Evolutionary conservation across 2,113 vertebrate species (phyloP).

Genomic region (Pelmatolapia mariae): DNA sequence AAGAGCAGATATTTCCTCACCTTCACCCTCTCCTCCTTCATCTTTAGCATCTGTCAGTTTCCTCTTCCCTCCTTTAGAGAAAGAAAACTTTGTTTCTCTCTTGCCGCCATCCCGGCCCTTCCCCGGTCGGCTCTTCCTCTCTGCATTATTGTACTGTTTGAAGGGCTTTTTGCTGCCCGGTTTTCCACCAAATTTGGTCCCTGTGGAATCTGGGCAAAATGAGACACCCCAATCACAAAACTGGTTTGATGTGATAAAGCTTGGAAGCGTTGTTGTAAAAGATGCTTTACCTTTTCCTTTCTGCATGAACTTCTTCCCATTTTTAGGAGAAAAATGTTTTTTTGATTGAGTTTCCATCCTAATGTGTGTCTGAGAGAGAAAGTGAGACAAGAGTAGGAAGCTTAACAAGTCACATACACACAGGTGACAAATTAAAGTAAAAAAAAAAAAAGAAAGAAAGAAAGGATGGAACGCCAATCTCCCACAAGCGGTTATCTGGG

Average conservation of each 20-base stretch:
- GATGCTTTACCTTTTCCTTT: constrained; percentile 60
- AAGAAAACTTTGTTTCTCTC: constrained; percentile 28
- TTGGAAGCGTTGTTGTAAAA: neutral
- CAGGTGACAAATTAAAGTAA: neutral
- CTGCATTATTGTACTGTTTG: constrained; percentile 47
- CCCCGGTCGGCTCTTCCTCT: constrained; percentile 23
- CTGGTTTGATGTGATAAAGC: neutral
- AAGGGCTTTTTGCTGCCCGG: constrained; percentile 50
- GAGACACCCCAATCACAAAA: neutral
- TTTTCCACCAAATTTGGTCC: constrained; percentile 47
- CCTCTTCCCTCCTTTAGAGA: constrained; percentile 45
- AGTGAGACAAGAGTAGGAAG: neutral
- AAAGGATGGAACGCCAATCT: neutral
- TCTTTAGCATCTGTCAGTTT: neutral
- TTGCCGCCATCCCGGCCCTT: constrained; percentile 26
- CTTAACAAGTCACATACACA: neutral
- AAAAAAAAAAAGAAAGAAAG: neutral
- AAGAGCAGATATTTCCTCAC: neutral
- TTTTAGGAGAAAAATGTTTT: constrained; percentile 51
- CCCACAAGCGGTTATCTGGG: neutral
- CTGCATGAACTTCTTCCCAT: constrained; percentile 50
- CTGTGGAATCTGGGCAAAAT: constrained; percentile 34
- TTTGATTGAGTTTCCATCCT: constrained; percentile 67
- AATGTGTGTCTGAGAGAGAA: neutral
- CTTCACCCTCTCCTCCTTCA: neutral